Evolutionary conservation across 2,797 vertebrate species (phyloP).

Genomic region (Brachyrhaphis roseni): DNA sequence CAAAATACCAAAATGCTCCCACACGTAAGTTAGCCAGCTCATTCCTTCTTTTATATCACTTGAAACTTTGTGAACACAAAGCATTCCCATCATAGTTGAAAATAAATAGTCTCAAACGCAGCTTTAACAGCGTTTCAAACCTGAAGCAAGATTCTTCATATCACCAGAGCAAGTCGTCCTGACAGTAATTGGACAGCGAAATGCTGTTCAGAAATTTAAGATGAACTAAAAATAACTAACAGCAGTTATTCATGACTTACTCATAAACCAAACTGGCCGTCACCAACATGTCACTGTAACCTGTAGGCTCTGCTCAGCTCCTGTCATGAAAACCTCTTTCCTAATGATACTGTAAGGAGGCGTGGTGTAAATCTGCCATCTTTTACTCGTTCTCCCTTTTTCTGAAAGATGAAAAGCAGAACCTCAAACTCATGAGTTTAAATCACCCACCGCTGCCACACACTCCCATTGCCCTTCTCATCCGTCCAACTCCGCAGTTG

Average conservation of each 20-base stretch:
- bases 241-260: background rate
- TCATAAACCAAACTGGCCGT: background rate
- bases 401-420: constrained; percentile 70
- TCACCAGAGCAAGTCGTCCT: background rate
- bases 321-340: constrained; percentile 4
- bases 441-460: constrained; percentile 70
- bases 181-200: background rate
- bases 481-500: constrained; percentile 50
- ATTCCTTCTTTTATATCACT: background rate
- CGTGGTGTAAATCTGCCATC: constrained; percentile 15
- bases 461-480: constrained; percentile 62
- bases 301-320: background rate
- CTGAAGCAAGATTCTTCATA: background rate
- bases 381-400: constrained; percentile 20
- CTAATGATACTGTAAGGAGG: constrained; percentile 13
- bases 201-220: constrained; percentile 4
- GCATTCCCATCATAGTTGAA: background rate
- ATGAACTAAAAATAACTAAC: background rate
- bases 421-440: constrained; percentile 67
- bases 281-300: constrained; percentile 8
- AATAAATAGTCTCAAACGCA: background rate
- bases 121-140: background rate
- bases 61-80: background rate
- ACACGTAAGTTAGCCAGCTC: background rate
- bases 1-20: background rate